Base-by-base conservation (phyloP, 2,113 vertebrate species). In the Danionella cerebrum region DNA sequence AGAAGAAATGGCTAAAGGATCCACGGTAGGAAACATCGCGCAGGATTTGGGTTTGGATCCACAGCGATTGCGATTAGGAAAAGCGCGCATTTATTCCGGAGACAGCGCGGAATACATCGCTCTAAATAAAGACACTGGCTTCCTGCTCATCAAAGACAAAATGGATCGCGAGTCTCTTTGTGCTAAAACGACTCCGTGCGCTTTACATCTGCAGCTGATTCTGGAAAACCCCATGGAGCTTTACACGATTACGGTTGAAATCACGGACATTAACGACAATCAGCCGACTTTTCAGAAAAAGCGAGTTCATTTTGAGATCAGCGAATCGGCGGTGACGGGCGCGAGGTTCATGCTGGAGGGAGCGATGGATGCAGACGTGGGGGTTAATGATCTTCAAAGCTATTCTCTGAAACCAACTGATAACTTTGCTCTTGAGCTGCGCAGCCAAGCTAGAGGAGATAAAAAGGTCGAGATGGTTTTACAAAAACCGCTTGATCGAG, bases 191-290 rank as follows among this genome's bases (percentile, higher is more conserved):
- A 79, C 86, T 8, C 84, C 83, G 9, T 91, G 90, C 51, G 76
- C 82, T 1, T 53, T 91, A 44, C 80, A 85, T 78, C 84, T 91
- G 80, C 86, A 90, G 70, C 69, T 88, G 53, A 73, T 91, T 53
- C 72, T 87, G 29, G 89, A 91, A 76, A 84, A 79, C 14, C 89
- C 90, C 0, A 82, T 91, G 50, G 87, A 89, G 72, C 73, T 90
- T 31, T 87, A 83, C 47, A 84, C 83, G 29, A 84, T 85, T 65
- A 74, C 84, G 16, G 86, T 91, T 71, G 88, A 88, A 72, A 80
- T 91, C 25, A 83, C 80, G 58, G 90, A 91, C 68, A 83, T 91
- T 76, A 91, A 91, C 74, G 89, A 91, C 79, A 88, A 91, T 76
- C 84, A 85, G 50, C 90, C 90, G 13, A 65, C 67, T 74, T 91